These are phyloP conservation scores for Tympanuchus pallidicinctus DNA, from an alignment of 2,113 vertebrate genomes.

Conservation along the genomic window DNA sequence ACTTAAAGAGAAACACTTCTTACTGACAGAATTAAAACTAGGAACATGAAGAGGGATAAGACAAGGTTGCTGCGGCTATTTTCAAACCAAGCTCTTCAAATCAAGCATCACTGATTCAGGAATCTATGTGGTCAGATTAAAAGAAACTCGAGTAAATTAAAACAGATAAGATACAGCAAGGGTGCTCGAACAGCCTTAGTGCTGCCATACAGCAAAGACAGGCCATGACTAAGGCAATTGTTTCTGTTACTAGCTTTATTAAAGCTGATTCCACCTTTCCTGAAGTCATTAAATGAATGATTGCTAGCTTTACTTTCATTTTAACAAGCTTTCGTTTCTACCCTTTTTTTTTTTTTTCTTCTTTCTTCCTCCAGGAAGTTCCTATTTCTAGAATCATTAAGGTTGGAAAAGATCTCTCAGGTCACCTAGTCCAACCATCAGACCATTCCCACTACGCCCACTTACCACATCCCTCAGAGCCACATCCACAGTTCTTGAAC, in stretches of 20 bases:
- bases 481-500: too few relatives aligned
- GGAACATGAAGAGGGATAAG: neutral
- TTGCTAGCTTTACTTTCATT: neutral
- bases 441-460: too few relatives aligned
- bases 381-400: too few relatives aligned
- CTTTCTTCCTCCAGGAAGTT: neutral
- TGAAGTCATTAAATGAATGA: neutral
- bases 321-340: neutral
- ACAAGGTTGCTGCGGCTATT: neutral
- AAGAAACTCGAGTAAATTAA: neutral
- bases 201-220: neutral
- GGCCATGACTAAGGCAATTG: neutral
- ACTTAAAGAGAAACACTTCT: neutral
- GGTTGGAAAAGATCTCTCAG: too few relatives aligned
- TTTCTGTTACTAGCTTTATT: neutral
- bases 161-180: neutral
- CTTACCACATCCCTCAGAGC: too few relatives aligned
- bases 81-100: neutral
- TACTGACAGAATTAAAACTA: neutral
- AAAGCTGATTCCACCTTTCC: constrained; percentile 14
- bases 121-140: neutral
- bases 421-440: too few relatives aligned
- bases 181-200: neutral
- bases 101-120: neutral
- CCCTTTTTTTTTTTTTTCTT: neutral